phyloP scores from a whole-genome alignment of 2,113 vertebrate species.

The Bungarus multicinctus region DNA sequence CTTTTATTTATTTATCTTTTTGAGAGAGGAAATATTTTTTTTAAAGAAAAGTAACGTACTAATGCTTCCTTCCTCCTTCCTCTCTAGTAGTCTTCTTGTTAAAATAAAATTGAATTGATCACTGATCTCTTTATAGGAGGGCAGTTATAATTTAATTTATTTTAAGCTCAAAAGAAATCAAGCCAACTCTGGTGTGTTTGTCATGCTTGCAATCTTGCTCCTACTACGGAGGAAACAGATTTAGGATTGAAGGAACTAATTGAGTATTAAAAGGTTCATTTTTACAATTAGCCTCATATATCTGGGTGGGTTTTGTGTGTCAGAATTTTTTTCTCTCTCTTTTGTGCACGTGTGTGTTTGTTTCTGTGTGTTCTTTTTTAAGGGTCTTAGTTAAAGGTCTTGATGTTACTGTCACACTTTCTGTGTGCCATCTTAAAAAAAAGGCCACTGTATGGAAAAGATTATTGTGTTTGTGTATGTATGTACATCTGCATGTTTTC shows the following conservation, averaged over 20 bases:
- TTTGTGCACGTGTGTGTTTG: background rate
- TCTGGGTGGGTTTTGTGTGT: slow-evolving; percentile 45
- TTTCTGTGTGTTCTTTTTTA: background rate
- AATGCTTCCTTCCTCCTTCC: background rate
- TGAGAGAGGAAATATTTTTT: background rate
- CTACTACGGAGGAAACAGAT: background rate
- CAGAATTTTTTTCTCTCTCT: slow-evolving; percentile 33
- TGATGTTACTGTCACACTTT: slow-evolving; percentile 20
- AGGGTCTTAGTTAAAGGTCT: slow-evolving; percentile 21
- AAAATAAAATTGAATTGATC: background rate
- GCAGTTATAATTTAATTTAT: background rate
- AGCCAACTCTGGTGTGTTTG: slow-evolving; percentile 1
- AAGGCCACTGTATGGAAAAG: slow-evolving; percentile 27
- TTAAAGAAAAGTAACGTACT: background rate
- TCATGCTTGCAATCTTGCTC: background rate
- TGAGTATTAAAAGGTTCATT: slow-evolving; percentile 43
- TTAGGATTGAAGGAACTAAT: slow-evolving; percentile 42
- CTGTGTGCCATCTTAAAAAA: slow-evolving; percentile 6
- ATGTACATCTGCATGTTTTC: background rate
- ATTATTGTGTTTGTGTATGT: background rate
- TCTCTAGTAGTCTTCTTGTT: background rate
- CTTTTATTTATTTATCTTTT: background rate
- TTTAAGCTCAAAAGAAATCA: background rate
- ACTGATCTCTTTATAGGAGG: background rate
- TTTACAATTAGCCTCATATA: slow-evolving; percentile 26